Evolutionary conservation across 2,888 invertebrate species (phyloP), one percentile per base, ranked within the genome.

Genomic region (Trachelus iudaicus): DNA sequence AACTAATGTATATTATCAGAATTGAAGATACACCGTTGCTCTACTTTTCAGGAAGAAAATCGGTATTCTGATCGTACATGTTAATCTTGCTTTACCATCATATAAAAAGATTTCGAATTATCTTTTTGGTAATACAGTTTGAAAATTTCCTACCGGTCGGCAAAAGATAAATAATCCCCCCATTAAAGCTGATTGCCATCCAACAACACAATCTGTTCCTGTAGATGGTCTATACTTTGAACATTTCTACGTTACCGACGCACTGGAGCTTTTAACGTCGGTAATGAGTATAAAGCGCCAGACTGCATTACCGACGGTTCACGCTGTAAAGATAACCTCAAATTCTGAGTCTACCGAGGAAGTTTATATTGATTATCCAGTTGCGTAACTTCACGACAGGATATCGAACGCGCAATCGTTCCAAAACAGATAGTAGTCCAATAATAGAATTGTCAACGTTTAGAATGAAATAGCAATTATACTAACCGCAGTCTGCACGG

Each of bases 401-500:
- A 56, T 56, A 56, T 56, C 40, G 23, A 56, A 23, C 40, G 23
- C 40, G 40, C 4, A 56, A 56, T 23, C 15, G 23, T 56, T 56
- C 6, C 6, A 23, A 56, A 56, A 56, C 40, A 23, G 9, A 23
- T 56, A 23, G 9, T 56, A 56, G 15, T 6, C 40, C 9, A 56
- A 56, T 56, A 56, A 56, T 6, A 56, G 40, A 56, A 56, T 56
- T 56, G 40, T 56, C 40, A 56, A 56, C 23, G 9, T 23, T 56
- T 56, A 56, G 15, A 56, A 56, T 56, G 6, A 40, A 40, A 40
- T 6, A 40, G 23, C 40, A 56, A 56, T 56, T 56, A 30, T 78
- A 87, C 88, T 80, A 23, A 90, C 90, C 85, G 82, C 82, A 0
- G 82, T 84, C 75, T 88, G 88, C 15, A 90, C 84, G 23, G 89